phyloP scores from a whole-genome alignment of 2,113 vertebrate genomes.

The Psilopogon haemacephalus region DNA sequence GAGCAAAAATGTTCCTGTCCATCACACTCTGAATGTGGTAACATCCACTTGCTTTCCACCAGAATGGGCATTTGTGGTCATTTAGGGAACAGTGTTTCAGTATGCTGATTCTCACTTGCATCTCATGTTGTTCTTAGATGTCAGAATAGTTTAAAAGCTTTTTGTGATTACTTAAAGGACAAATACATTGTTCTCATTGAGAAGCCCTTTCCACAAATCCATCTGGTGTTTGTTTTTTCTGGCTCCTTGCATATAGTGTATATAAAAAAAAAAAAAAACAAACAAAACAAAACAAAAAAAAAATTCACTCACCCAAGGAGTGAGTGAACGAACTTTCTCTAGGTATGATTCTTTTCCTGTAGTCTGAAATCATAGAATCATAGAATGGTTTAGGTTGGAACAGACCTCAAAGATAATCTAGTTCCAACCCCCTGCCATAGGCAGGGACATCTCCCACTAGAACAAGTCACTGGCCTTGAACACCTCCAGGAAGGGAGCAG shows the following conservation, averaged over 20 bases:
- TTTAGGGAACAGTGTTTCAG: background rate
- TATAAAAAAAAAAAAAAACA: background rate
- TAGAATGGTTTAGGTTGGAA: too few species aligned
- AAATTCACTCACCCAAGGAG: background rate
- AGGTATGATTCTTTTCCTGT: background rate
- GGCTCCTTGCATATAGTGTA: background rate
- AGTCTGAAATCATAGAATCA: background rate
- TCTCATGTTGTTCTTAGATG: background rate
- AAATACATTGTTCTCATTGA: background rate
- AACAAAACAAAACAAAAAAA: too few species aligned
- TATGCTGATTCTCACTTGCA: background rate
- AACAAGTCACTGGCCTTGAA: too few species aligned
- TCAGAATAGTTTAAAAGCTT: background rate
- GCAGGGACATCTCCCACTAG: too few species aligned
- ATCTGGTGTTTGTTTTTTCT: background rate
- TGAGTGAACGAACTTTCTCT: background rate
- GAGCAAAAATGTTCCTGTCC: background rate
- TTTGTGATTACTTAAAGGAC: background rate
- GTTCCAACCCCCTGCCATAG: too few species aligned
- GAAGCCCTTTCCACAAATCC: background rate
- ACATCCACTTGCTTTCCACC: background rate
- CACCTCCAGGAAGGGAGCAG: too few species aligned
- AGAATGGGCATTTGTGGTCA: accelerated
- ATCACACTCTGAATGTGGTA: background rate
- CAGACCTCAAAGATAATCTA: too few species aligned